These are phyloP conservation scores for Eurytoma californica DNA, from an alignment of 2,888 invertebrate species.

Conservation along the genomic window DNA sequence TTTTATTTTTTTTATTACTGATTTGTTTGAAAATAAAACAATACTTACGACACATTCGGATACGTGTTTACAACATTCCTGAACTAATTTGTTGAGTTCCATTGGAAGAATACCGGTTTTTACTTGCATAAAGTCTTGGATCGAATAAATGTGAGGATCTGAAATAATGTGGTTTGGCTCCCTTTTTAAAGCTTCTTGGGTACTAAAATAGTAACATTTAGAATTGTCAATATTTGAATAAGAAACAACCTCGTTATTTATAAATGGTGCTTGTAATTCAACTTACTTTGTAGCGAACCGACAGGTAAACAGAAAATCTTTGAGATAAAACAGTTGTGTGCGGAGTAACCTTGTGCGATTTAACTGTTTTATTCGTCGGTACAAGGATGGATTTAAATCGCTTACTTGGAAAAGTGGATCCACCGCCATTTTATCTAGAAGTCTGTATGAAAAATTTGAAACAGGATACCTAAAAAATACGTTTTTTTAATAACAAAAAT, in stretches of 20 bases:
- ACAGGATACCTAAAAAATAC: conserved; percentile 82
- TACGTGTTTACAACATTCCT: conserved; percentile 80
- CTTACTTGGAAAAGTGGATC: conserved; percentile 87
- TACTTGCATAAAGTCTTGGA: conserved; percentile 83
- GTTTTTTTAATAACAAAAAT: conserved; percentile 38
- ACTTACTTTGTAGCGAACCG: conserved; percentile 81
- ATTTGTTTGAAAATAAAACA: too few species aligned
- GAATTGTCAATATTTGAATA: conserved; percentile 6
- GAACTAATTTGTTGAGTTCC: conserved; percentile 78
- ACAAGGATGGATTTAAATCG: conserved; percentile 83
- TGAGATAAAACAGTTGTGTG: conserved; percentile 82
- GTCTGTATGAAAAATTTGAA: conserved; percentile 86
- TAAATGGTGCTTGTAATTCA: conserved; percentile 13
- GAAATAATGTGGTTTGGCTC: conserved; percentile 79
- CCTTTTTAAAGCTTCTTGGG: conserved; percentile 78
- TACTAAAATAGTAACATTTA: conserved; percentile 70
- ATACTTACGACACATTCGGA: conserved; percentile 78
- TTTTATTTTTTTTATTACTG: too few species aligned
- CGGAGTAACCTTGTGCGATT: conserved; percentile 80
- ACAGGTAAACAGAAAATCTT: conserved; percentile 84
- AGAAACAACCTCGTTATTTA: neutral
- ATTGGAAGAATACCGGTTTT: conserved; percentile 79
- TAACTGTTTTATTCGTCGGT: conserved; percentile 80
- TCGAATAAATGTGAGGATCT: conserved; percentile 84
- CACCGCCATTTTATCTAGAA: conserved; percentile 84